Percentiles rank a stretch among this genome's conserved stretches.
Conservation (phyloP, 2,888 invertebrate genomes). For the Hydropsyche betteni region DNA sequence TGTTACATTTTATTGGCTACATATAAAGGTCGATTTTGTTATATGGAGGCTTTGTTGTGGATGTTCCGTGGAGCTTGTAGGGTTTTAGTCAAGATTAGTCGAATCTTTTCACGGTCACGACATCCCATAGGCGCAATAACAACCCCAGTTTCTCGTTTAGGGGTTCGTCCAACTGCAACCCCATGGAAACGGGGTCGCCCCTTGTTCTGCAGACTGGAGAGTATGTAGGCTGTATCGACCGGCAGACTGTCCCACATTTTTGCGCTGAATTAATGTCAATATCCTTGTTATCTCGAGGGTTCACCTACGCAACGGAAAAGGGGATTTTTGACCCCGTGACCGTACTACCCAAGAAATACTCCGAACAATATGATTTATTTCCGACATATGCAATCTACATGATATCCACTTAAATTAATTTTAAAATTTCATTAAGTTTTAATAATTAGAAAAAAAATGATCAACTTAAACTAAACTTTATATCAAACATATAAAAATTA, state of each 20-base stretch:
- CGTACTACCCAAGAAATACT: too few species aligned
- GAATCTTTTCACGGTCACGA: conserved; percentile 36
- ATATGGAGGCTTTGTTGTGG: too few species aligned
- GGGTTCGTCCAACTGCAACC: conserved; percentile 15
- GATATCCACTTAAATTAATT: too few species aligned
- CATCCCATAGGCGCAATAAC: conserved; percentile 34
- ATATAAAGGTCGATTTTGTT: too few species aligned
- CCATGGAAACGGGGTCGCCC: conserved; percentile 35
- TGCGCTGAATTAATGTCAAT: conserved; percentile 47
- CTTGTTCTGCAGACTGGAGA: conserved; percentile 4
- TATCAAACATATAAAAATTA: too few species aligned
- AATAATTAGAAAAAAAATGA: too few species aligned
- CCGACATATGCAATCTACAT: too few species aligned
- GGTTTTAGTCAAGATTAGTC: conserved; percentile 5
- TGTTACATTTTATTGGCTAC: too few species aligned
- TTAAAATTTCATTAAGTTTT: too few species aligned
- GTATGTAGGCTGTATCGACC: conserved; percentile 48
- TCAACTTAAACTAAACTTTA: too few species aligned
- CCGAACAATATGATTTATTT: too few species aligned
- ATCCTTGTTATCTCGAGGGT: conserved; percentile 39
- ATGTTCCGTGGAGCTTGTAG: neutral
- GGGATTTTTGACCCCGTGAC: conserved; percentile 16
- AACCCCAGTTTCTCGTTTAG: conserved; percentile 4
- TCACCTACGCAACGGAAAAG: neutral
- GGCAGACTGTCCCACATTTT: conserved; percentile 48